Evolutionary conservation across 2,797 vertebrate species (phyloP), one percentile per base, ranked within the genome.

Genomic region (Artibeus jamaicensis): DNA sequence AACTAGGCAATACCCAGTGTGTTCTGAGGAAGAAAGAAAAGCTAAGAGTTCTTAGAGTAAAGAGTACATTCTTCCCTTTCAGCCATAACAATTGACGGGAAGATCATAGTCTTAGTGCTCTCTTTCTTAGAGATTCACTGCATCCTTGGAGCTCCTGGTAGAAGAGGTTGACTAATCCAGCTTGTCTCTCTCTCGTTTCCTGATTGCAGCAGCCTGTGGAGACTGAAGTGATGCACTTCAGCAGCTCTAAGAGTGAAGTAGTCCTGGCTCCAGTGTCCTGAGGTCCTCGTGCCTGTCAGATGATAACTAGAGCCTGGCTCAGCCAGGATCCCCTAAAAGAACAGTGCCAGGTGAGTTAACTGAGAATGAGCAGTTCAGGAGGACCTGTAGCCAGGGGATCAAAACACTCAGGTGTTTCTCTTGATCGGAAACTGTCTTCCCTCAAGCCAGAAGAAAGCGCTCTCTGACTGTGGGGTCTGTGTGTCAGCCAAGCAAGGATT

Each of bases 311-410:
- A 90, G 78, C 96, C 34, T 96, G n/a, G 50, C 77, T 97, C 1
- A 77, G 85, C 84, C 97, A 97, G 89, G 97, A 96, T 55, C 95
- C 81, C 32, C 79, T 0, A 98, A 97, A 19, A 98, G 98, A 87
- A 98, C 98, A 2, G 98, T 98, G 46, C 97, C 98, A 86, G 98
- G 98, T 6, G 96, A 98, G 84, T 93, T 99, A n/a, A 96, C 96
- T n/a, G 98, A 98, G 89, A 99, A 99, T 87, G 98, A 98, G 57
- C 98, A 98, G 82, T 97, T 67, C 84, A 76, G 89, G 90, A 98
- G 29, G 59, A 65, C 29, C 59, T n/a, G 94, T 68, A 73, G 93
- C 88, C 98, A 98, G 98, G 99, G 95, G 94, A 21, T 96, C 42
- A 3, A 97, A 77, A 32, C 98, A 93, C 65, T 91, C 86, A 98